Conservation (phyloP, 2,888 invertebrate species). For the Trilocha varians region DNA sequence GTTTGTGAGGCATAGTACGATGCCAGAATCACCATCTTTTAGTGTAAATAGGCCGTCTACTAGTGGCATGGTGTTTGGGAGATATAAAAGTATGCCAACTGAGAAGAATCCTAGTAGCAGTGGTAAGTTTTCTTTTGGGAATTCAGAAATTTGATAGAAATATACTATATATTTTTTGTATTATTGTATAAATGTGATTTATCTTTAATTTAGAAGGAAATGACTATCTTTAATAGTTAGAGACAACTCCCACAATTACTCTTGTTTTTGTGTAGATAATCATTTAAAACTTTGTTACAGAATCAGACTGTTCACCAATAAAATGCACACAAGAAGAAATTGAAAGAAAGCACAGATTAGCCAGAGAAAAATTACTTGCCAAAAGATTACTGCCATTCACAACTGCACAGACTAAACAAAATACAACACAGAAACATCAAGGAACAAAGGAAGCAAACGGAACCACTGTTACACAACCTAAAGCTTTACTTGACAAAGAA, state of each 20-base stretch:
- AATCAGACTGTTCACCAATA: slow-evolving; percentile 47
- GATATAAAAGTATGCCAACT: slow-evolving; percentile 63
- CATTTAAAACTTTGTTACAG: slow-evolving; percentile 17
- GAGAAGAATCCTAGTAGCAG: slow-evolving; percentile 31
- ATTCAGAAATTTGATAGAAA: no score
- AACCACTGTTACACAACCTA: no score
- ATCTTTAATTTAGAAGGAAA: no score
- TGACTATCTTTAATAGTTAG: no score
- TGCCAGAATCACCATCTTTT: slow-evolving; percentile 60
- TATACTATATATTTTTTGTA: no score
- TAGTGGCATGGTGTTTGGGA: slow-evolving; percentile 52
- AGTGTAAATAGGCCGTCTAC: slow-evolving; percentile 44
- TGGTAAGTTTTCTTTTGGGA: not conserved
- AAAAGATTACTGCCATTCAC: slow-evolving; percentile 63
- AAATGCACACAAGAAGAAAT: slow-evolving; percentile 75
- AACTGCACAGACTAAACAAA: slow-evolving; percentile 27
- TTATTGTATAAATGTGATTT: no score
- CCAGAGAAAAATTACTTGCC: slow-evolving; percentile 72
- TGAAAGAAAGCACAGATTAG: slow-evolving; percentile 73
- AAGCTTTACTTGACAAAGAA: no score
- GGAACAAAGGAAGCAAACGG: slow-evolving; percentile 1
- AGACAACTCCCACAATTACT: no score
- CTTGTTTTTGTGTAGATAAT: no score
- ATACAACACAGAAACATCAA: slow-evolving; percentile 3
- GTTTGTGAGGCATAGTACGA: slow-evolving; percentile 54